Evolutionary conservation across 2,888 invertebrate species (phyloP).

Genomic region (Dyspetes luteomarginatus): DNA sequence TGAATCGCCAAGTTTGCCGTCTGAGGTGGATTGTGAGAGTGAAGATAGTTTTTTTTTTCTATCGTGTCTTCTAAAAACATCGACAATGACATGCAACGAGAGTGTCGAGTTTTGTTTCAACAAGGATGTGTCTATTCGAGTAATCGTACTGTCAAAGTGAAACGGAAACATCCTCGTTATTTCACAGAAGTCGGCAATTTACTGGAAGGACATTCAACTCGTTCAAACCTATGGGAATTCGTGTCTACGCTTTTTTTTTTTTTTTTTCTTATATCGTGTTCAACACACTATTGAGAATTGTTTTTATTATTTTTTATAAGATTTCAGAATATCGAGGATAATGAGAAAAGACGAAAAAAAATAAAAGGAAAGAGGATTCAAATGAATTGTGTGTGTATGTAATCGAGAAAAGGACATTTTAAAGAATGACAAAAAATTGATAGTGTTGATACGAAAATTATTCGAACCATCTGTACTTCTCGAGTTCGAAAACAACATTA

Average conservation of each 20-base stretch:
- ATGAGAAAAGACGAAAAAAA: constrained; percentile 4
- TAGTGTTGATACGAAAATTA: not conserved
- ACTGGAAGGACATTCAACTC: constrained; percentile 1
- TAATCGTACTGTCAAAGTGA: constrained; percentile 6
- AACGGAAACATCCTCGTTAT: not conserved
- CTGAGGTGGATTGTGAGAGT: not conserved
- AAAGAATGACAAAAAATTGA: not conserved
- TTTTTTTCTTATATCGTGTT: not conserved
- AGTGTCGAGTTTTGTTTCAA: not conserved
- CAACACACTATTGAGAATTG: constrained; percentile 10
- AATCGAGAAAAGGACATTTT: not conserved
- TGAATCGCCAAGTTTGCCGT: constrained; percentile 7
- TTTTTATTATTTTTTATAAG: constrained; percentile 17
- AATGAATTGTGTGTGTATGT: constrained; percentile 8
- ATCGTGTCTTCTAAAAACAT: constrained; percentile 1
- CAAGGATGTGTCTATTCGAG: not conserved
- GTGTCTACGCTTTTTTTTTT: not conserved
- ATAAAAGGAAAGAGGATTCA: not conserved
- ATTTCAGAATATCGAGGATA: constrained; percentile 9
- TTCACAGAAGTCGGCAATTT: not conserved
- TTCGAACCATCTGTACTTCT: constrained; percentile 8
- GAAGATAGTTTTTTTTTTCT: constrained; percentile 10
- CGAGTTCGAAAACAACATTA: constrained; percentile 22
- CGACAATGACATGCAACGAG: not conserved
- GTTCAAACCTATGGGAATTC: constrained; percentile 26